phyloP scores from a whole-genome alignment of 2,113 vertebrate species.

The Struthio camelus region DNA sequence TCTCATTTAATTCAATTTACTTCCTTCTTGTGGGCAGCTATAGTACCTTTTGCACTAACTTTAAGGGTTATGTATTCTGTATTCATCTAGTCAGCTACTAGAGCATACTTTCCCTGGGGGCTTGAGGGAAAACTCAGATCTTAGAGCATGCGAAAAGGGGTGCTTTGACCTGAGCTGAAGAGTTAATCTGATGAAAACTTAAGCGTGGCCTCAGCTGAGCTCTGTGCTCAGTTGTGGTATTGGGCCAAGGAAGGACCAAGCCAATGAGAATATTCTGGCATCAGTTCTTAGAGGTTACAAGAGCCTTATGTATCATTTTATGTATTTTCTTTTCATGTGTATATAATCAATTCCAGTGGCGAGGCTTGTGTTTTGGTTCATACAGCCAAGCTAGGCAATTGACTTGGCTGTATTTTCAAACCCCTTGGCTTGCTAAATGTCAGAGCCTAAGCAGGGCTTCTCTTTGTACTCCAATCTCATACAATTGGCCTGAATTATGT shows the following conservation, averaged over 20 bases:
- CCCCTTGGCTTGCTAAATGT: conserved; percentile 61
- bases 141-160: background rate
- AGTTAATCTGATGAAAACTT: conserved; percentile 53
- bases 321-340: conserved; percentile 72
- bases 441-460: conserved; percentile 49
- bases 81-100: background rate
- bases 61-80: background rate
- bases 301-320: conserved; percentile 70
- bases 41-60: conserved; percentile 10
- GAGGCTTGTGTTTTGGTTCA: conserved; percentile 66
- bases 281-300: conserved; percentile 57
- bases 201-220: background rate
- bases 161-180: conserved; percentile 9
- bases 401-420: conserved; percentile 56
- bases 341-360: conserved; percentile 71
- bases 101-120: background rate
- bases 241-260: conserved; percentile 50
- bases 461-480: conserved; percentile 43
- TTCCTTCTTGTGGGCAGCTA: background rate
- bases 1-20: conserved; percentile 15
- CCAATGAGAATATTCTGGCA: conserved; percentile 47
- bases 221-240: background rate
- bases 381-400: conserved; percentile 62
- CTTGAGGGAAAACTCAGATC: background rate
- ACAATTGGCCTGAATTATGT: conserved; percentile 34